These are phyloP conservation scores for Nomada goodeniana DNA, from an alignment of 2,888 invertebrate species.

Conservation along the genomic window DNA sequence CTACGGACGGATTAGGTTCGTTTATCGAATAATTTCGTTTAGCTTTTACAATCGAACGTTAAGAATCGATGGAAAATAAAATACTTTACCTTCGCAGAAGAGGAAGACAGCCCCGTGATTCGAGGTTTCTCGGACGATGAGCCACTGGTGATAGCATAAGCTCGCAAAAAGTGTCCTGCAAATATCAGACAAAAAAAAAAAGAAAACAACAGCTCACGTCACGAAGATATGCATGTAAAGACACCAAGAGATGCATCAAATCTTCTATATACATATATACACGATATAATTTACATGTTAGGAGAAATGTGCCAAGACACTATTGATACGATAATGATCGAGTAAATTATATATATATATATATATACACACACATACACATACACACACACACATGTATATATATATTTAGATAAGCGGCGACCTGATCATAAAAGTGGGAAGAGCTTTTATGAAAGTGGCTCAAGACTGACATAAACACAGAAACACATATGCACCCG, in stretches of 20 bases:
- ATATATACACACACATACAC: neutral
- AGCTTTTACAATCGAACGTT: neutral
- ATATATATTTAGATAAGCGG: slow-evolving; percentile 29
- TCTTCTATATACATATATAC: slow-evolving; percentile 33
- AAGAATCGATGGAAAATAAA: neutral
- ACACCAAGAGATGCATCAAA: slow-evolving; percentile 33
- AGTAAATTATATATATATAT: slow-evolving; percentile 65
- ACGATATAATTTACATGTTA: slow-evolving; percentile 64
- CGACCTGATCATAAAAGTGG: slow-evolving; percentile 66
- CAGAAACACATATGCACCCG: neutral
- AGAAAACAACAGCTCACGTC: neutral
- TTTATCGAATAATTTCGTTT: neutral
- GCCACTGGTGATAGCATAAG: slow-evolving; percentile 95
- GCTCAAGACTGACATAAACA: slow-evolving; percentile 51
- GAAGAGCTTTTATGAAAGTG: slow-evolving; percentile 67
- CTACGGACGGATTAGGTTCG: slow-evolving; percentile 88
- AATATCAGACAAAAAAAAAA: neutral
- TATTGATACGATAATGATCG: slow-evolving; percentile 75
- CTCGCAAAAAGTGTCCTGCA: neutral
- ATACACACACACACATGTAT: slow-evolving; percentile 46
- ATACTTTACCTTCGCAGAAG: slow-evolving; percentile 86
- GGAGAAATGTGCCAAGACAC: slow-evolving; percentile 74
- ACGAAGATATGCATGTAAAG: slow-evolving; percentile 34
- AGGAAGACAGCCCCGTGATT: slow-evolving; percentile 95
- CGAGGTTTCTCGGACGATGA: slow-evolving; percentile 97